phyloP scores from a whole-genome alignment of 1,140 invertebrate genomes.

The Leptonema lineaticorne region DNA sequence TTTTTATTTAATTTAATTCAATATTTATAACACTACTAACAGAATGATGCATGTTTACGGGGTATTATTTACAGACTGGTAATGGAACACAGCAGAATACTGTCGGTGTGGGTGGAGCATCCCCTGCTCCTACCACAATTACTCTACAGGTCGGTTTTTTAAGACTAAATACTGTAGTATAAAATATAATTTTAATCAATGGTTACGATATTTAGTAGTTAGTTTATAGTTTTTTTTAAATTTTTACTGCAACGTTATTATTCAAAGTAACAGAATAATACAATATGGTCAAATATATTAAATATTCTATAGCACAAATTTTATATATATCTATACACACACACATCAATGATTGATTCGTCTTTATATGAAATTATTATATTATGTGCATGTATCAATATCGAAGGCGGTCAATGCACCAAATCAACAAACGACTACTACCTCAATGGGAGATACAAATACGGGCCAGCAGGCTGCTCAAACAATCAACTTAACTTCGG shows the following conservation, averaged over 20 bases:
- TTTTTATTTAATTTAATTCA: background rate
- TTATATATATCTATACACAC: too few relatives aligned
- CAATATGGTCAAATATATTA: too few relatives aligned
- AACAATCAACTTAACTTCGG: conserved; percentile 47
- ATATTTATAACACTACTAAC: conserved; percentile 8
- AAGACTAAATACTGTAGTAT: background rate
- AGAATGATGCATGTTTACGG: conserved; percentile 5
- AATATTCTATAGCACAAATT: too few relatives aligned
- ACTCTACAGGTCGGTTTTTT: conserved; percentile 49
- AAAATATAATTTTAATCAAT: background rate
- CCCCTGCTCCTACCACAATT: conserved; percentile 49
- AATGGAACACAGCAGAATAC: conserved; percentile 47
- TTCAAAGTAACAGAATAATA: too few relatives aligned
- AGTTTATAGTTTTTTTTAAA: too few relatives aligned
- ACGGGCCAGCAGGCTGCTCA: conserved; percentile 45
- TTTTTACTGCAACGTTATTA: too few relatives aligned
- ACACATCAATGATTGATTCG: too few relatives aligned
- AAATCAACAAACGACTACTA: conserved; percentile 45
- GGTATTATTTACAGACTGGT: conserved; percentile 45
- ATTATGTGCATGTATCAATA: conserved; percentile 11
- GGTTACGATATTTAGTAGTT: too few relatives aligned
- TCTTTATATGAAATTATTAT: too few relatives aligned
- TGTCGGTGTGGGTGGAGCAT: conserved; percentile 43
- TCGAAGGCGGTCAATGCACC: conserved; percentile 48
- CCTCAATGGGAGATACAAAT: conserved; percentile 38